Conservation (phyloP, 1,140 invertebrate genomes). For the Cyrtorhinus lividipennis region DNA sequence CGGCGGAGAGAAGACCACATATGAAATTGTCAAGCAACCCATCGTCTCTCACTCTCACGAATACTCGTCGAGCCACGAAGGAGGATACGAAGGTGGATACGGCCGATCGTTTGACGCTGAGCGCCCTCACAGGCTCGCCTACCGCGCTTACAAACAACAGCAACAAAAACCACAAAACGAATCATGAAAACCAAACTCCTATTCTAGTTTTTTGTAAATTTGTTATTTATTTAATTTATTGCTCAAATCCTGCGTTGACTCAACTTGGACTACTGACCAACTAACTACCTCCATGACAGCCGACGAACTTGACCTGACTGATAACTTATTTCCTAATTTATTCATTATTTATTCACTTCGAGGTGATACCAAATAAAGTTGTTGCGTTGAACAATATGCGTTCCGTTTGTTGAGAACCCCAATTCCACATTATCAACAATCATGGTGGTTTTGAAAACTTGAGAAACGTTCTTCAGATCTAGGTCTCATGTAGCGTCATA, state of each 20-base stretch:
- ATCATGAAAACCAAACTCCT: not conserved
- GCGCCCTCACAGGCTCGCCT: conserved; percentile 22
- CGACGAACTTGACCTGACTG: not conserved
- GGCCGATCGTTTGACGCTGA: conserved; percentile 26
- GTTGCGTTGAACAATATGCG: no score
- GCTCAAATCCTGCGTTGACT: conserved; percentile 9
- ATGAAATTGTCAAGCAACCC: conserved; percentile 73
- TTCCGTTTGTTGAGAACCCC: no score
- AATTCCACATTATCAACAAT: no score
- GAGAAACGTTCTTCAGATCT: no score
- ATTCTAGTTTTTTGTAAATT: not conserved
- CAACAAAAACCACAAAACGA: not conserved
- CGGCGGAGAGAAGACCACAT: conserved; percentile 57
- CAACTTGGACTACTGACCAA: not conserved
- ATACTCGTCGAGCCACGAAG: conserved; percentile 55
- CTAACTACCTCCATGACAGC: not conserved
- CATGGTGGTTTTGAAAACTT: no score
- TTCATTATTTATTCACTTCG: not conserved
- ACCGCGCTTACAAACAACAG: conserved; percentile 15
- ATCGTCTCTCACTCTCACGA: conserved; percentile 58
- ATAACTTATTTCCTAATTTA: not conserved
- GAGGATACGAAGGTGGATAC: conserved; percentile 37
- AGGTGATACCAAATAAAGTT: no score
- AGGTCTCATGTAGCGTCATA: no score
- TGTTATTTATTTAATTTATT: conserved; percentile 12